phyloP scores from a whole-genome alignment of 2,113 vertebrate species.

The Gobius niger region DNA sequence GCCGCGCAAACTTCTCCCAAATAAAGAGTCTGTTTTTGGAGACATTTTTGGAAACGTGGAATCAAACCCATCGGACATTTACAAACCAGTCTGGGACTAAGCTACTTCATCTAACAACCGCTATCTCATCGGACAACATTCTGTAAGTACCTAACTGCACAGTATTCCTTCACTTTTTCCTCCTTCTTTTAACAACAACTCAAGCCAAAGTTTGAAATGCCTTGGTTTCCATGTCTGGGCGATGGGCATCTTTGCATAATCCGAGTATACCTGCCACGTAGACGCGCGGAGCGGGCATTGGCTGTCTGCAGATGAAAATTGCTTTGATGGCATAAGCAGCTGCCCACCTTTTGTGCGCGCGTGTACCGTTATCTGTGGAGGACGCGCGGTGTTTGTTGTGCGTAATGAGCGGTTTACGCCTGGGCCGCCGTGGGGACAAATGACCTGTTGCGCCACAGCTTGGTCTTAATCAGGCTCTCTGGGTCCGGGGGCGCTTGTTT shows the following conservation, averaged over 20 bases:
- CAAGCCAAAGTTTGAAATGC: too few relatives aligned
- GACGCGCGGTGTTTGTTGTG: conserved; percentile 32
- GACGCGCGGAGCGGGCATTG: conserved; percentile 38
- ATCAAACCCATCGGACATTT: conserved; percentile 43
- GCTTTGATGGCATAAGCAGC: conserved; percentile 50
- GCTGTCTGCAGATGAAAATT: conserved; percentile 40
- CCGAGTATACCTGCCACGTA: conserved; percentile 71
- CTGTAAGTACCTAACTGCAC: conserved; percentile 48
- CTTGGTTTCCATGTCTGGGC: neutral
- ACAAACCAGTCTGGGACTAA: conserved; percentile 51
- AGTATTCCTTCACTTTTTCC: neutral
- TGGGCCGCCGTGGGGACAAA: conserved; percentile 31
- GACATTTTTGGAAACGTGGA: conserved; percentile 42
- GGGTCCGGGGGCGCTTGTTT: conserved; percentile 38
- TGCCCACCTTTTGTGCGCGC: conserved; percentile 30
- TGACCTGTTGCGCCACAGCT: conserved; percentile 57
- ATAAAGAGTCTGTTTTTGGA: conserved; percentile 34
- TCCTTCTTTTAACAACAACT: too few relatives aligned
- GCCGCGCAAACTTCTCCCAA: conserved; percentile 34
- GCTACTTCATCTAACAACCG: conserved; percentile 20
- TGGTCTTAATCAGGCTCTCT: conserved; percentile 37
- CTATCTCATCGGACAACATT: conserved; percentile 28
- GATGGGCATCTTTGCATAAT: conserved; percentile 50
- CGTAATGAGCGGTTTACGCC: conserved; percentile 14
- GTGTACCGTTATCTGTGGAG: conserved; percentile 44